Conservation (phyloP, 2,113 vertebrate genomes). For the Turdus rufiventris region DNA sequence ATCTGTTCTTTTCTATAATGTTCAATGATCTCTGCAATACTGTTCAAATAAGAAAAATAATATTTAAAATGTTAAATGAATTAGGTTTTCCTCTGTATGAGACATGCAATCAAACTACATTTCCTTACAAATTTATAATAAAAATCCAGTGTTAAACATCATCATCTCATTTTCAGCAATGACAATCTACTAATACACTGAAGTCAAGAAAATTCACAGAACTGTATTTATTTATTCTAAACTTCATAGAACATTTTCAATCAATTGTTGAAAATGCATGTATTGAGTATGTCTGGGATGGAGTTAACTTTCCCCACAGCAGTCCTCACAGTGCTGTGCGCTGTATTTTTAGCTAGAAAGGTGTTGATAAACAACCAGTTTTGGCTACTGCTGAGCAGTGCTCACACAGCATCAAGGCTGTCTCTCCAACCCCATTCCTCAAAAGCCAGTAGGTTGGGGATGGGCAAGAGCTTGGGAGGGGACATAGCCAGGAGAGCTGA, state of each 20-base stretch:
- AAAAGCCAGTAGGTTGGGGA: neutral
- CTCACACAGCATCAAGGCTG: neutral
- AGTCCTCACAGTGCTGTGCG: neutral
- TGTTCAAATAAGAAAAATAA: conserved; percentile 70
- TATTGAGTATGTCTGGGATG: neutral
- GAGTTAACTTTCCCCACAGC: neutral
- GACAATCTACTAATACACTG: neutral
- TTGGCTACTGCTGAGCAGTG: neutral
- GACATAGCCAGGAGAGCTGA: neutral
- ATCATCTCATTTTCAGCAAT: neutral
- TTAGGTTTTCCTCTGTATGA: neutral
- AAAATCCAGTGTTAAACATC: conserved; percentile 1
- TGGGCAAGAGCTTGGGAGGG: neutral
- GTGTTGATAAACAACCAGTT: neutral
- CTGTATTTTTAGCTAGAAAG: neutral
- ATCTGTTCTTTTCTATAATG: conserved; percentile 98
- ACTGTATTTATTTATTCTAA: neutral
- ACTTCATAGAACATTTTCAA: neutral
- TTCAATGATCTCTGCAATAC: conserved; percentile 94
- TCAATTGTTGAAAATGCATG: neutral
- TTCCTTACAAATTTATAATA: neutral
- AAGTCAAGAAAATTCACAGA: neutral
- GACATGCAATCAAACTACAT: neutral
- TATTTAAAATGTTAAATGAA: conserved; percentile 1
- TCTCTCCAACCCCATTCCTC: neutral